phyloP scores from a whole-genome alignment of 1,140 invertebrate species.

The Eurosta solidaginis region DNA sequence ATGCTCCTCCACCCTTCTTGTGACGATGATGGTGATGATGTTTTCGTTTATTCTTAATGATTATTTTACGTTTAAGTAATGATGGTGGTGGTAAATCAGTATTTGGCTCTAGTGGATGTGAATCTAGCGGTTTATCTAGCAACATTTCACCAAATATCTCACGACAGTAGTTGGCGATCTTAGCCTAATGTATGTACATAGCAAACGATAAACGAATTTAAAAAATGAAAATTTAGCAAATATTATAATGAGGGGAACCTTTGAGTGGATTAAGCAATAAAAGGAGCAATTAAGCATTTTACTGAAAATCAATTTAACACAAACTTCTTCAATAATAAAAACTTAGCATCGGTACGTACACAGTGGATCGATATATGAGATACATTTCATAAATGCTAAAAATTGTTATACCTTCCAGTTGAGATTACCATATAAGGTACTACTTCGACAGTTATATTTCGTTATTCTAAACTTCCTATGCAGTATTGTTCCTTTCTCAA shows the following conservation, averaged over 20 bases:
- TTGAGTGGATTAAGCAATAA: no score
- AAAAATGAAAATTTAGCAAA: background rate
- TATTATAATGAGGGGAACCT: background rate
- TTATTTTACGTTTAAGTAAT: slow-evolving; percentile 85
- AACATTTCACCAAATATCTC: slow-evolving; percentile 96
- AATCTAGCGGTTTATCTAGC: slow-evolving; percentile 85
- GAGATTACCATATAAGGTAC: no score
- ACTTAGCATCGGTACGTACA: no score
- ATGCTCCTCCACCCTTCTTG: slow-evolving; percentile 46
- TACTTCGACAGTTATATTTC: no score
- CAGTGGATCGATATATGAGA: no score
- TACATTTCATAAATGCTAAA: no score
- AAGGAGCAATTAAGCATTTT: no score
- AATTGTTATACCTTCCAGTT: no score
- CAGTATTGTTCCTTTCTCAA: no score
- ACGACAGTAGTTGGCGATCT: slow-evolving; percentile 95
- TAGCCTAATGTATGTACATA: slow-evolving; percentile 68
- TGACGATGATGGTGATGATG: slow-evolving; percentile 81
- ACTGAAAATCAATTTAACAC: no score
- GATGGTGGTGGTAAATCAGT: slow-evolving; percentile 85
- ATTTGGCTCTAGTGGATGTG: slow-evolving; percentile 79
- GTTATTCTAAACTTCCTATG: no score
- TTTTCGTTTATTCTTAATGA: slow-evolving; percentile 99
- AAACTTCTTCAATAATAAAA: no score
- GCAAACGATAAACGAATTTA: background rate